Evolutionary conservation across 2,797 vertebrate genomes (phyloP), one percentile per base, ranked within the genome.

Genomic region (Ciconia nigra): DNA sequence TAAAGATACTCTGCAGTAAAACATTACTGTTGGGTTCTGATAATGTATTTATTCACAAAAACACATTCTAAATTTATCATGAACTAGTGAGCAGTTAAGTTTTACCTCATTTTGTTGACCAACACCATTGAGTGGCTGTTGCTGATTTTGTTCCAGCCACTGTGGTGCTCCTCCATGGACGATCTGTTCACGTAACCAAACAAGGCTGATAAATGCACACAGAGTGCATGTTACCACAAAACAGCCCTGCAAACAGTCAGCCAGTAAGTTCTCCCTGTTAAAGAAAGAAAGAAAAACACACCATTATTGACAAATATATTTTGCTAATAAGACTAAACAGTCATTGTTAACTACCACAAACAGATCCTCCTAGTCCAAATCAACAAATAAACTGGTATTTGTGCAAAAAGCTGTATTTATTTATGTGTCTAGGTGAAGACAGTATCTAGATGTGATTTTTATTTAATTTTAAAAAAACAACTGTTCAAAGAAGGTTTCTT

Each of bases 171-270:
- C 99, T 33, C 99, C 99, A 0, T 99, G 99, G 82, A 99, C 99
- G 1, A 99, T 99, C 98, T 99, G 99, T 89, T 99, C 99, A 96
- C 99, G 98, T 90, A 99, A 98, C 99, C 99, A 99, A 66, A 99
- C 99, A 88, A 99, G 98, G 97, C 99, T 99, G 97, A 99, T 99
- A 94, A 99, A 99, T 3, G 99, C 99, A 90, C 99, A 99, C 57
- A 99, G 98, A 3, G 99, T 99, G 98, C 99, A 99, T 0, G 99
- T 99, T 70, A 99, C 99, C 96, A 99, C 99, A 77, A 99, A 99
- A 96, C 99, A 99, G 86, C 99, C 99, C 97, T 99, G 99, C 95
- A 99, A 98, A 98, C 99, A 99, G 97, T 99, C 99, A 15, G 99
- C 99, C 96, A 99, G 98, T 96, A 99, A 98, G 98, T 99, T 99